These are phyloP conservation scores for Muscicapa comitata DNA, from an alignment of 2,797 vertebrate species.

Conservation along the genomic window DNA sequence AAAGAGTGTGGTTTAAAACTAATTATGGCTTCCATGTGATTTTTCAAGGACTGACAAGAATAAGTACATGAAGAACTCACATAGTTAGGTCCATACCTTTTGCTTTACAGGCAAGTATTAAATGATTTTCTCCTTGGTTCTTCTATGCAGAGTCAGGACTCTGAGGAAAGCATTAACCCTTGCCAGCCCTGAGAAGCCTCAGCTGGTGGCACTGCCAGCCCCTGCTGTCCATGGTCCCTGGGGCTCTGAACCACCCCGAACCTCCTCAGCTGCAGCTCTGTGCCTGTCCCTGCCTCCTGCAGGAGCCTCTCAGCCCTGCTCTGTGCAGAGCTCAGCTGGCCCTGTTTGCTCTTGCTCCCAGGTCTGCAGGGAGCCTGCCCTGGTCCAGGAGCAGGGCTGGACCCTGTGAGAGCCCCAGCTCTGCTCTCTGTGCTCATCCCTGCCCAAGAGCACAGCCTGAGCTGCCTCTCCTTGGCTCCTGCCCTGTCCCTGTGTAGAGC, in stretches of 20 bases:
- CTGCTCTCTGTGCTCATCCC: accelerated
- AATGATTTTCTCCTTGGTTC: accelerated
- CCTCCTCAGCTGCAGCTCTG: neutral
- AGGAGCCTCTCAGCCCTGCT: accelerated
- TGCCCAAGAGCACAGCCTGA: neutral
- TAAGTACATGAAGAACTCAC: neutral
- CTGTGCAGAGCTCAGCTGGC: neutral
- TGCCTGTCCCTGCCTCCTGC: neutral
- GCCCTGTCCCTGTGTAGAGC: accelerated
- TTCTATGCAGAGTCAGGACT: neutral
- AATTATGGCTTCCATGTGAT: neutral
- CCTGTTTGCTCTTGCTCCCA: no score
- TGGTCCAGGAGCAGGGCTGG: neutral
- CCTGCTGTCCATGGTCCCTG: accelerated
- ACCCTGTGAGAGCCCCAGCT: accelerated
- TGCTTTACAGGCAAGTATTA: neutral
- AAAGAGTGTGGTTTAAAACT: accelerated
- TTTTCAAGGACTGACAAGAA: neutral
- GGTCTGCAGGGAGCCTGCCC: neutral
- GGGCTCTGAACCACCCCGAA: neutral
- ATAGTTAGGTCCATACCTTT: neutral
- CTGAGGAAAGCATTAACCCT: neutral
- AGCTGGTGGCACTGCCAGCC: neutral
- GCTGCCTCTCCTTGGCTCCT: accelerated
- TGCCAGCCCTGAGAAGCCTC: no score